Percentiles rank a stretch among this genome's conserved stretches.
These are phyloP conservation scores for Sebastes alutus DNA, from an alignment of 2,797 vertebrate genomes.

Conservation along the genomic window DNA sequence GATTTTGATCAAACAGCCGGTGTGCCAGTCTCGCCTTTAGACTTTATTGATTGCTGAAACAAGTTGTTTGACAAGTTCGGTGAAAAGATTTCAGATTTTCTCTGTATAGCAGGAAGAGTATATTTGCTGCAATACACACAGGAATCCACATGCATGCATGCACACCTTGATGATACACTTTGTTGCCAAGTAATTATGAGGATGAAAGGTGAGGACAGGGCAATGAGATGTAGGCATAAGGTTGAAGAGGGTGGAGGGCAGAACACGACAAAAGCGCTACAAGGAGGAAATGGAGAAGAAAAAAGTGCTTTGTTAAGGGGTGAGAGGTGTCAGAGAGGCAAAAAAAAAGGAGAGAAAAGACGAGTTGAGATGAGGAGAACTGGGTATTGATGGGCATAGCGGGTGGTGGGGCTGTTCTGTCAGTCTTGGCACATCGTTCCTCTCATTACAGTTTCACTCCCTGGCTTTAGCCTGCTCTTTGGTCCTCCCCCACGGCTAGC, in stretches of 20 bases:
- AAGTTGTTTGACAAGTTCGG: constrained; percentile 27
- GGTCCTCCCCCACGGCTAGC: constrained; percentile 77
- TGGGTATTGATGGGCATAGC: constrained; percentile 55
- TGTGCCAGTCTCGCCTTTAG: constrained; percentile 6
- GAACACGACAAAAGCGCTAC: constrained; percentile 12
- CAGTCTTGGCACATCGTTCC: constrained; percentile 70
- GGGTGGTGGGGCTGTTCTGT: constrained; percentile 68
- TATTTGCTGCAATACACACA: neutral
- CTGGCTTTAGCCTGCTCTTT: constrained; percentile 63
- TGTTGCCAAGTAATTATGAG: constrained; percentile 4
- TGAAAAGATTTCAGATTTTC: constrained; percentile 3
- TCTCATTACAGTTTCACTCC: constrained; percentile 78
- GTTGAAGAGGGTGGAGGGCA: neutral
- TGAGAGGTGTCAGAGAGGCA: constrained; percentile 39
- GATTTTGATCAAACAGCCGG: constrained; percentile 16
- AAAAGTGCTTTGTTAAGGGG: constrained; percentile 44
- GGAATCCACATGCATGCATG: neutral
- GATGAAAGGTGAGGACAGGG: neutral
- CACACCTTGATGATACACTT: neutral
- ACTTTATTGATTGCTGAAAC: constrained; percentile 30
- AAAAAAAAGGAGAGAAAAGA: constrained; percentile 27
- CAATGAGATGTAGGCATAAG: neutral
- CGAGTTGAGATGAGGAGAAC: constrained; percentile 38
- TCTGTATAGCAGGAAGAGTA: neutral
- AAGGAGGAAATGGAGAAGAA: neutral